phyloP scores from a whole-genome alignment of 2,888 invertebrate species.

The Watsonalla binaria region DNA sequence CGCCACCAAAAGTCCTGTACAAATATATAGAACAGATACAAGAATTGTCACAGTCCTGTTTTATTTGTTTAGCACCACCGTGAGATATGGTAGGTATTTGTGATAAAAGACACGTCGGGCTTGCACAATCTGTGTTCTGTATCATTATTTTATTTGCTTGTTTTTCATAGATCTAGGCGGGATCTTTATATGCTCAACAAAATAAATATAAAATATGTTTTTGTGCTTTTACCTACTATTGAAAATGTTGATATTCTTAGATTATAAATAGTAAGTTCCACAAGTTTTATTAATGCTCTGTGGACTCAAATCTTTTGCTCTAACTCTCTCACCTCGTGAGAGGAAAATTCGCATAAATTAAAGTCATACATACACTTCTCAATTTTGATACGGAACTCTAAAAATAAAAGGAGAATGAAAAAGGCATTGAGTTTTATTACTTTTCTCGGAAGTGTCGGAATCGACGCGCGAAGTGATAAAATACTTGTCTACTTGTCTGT shows the following conservation, averaged over 20 bases:
- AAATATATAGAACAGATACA: slow-evolving; percentile 27
- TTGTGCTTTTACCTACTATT: too few species aligned
- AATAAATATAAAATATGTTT: too few species aligned
- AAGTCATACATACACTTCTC: too few species aligned
- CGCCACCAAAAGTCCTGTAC: slow-evolving; percentile 7
- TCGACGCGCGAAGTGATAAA: slow-evolving; percentile 60
- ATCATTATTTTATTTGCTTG: background rate
- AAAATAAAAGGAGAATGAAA: slow-evolving; percentile 13
- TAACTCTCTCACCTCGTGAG: too few species aligned
- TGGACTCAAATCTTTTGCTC: too few species aligned
- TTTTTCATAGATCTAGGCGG: too few species aligned
- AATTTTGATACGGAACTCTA: background rate
- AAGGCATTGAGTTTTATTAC: slow-evolving; percentile 24
- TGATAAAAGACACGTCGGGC: slow-evolving; percentile 15
- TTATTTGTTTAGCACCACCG: slow-evolving; percentile 30
- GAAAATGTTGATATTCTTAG: too few species aligned
- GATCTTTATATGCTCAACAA: too few species aligned
- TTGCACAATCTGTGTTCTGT: background rate
- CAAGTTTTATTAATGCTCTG: too few species aligned
- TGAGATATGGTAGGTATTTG: slow-evolving; percentile 16
- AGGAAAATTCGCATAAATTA: too few species aligned
- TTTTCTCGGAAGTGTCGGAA: slow-evolving; percentile 50
- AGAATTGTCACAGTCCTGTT: slow-evolving; percentile 29
- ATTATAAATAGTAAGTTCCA: too few species aligned
- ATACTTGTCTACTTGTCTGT: slow-evolving; percentile 33